Evolutionary conservation across 92 coral and sea anemone genomes (phyloP).

Genomic region (Bergia puertoricense): DNA sequence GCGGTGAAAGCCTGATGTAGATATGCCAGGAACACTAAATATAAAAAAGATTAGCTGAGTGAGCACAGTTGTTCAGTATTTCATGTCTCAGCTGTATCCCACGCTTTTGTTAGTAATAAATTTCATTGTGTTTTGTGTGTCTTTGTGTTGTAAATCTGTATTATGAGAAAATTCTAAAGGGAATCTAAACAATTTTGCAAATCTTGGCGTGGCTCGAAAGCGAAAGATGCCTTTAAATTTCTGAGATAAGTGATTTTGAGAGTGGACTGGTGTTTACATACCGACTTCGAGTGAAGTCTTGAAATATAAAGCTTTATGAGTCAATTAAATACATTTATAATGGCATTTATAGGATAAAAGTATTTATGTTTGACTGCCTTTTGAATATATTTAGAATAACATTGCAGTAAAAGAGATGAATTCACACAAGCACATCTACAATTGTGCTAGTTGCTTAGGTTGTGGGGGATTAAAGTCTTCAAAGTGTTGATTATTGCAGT

Average conservation of each 20-base stretch:
- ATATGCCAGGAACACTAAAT: not conserved
- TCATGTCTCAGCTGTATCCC: not conserved
- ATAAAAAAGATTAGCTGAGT: not conserved
- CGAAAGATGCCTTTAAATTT: not conserved
- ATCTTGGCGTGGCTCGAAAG: not conserved
- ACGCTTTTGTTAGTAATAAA: not conserved
- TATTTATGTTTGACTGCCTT: not conserved
- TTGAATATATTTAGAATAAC: not conserved
- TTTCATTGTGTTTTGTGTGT: not conserved
- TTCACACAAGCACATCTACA: not conserved
- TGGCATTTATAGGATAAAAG: not conserved
- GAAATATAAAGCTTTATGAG: not conserved
- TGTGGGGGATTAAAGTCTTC: not conserved
- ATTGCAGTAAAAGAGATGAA: not conserved
- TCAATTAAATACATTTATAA: not conserved
- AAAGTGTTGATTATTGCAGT: not conserved
- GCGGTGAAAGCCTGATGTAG: not conserved
- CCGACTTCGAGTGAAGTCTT: not conserved
- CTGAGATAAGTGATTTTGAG: not conserved
- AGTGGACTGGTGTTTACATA: not conserved
- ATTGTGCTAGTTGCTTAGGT: not conserved
- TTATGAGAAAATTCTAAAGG: not conserved
- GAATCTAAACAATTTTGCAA: not conserved
- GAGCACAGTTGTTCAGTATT: not conserved
- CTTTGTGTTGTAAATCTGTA: conserved; percentile 4